phyloP scores from a whole-genome alignment of 2,113 vertebrate species.

The Planiliza haematocheilus region DNA sequence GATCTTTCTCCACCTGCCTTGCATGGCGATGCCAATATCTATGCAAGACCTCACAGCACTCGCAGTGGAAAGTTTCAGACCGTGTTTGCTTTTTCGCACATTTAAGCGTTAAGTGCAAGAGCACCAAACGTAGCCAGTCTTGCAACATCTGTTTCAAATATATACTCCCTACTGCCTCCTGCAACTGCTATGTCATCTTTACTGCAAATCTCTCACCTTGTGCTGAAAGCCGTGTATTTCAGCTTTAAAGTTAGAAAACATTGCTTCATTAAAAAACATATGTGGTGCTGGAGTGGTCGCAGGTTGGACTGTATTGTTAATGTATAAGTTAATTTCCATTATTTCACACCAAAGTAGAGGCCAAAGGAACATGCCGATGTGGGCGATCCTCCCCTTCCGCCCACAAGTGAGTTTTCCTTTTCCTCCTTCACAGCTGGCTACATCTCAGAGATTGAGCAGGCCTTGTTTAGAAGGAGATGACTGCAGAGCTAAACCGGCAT shows the following conservation, averaged over 20 bases:
- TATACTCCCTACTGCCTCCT: neutral
- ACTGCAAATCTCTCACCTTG: neutral
- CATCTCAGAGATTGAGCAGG: constrained; percentile 28
- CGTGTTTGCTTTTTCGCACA: constrained; percentile 24
- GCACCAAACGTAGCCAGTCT: neutral
- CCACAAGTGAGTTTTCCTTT: constrained; percentile 37
- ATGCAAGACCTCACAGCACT: neutral
- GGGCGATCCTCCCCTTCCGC: neutral
- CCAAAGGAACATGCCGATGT: neutral
- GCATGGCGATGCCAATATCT: neutral
- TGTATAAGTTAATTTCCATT: constrained; percentile 11
- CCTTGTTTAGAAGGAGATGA: constrained; percentile 40
- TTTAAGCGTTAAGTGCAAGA: neutral
- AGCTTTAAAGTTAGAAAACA: neutral
- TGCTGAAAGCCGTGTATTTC: neutral
- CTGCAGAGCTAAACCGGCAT: constrained; percentile 38
- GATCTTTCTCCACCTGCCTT: neutral
- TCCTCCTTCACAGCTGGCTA: constrained; percentile 29
- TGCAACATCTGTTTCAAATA: neutral
- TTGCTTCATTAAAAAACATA: neutral
- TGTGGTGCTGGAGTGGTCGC: no score
- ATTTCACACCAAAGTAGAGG: constrained; percentile 17
- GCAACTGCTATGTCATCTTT: neutral
- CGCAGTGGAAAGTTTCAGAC: constrained; percentile 1
- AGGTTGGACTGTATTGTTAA: neutral